Conservation (phyloP, 2,888 invertebrate species). For the Tholera decimalis region DNA sequence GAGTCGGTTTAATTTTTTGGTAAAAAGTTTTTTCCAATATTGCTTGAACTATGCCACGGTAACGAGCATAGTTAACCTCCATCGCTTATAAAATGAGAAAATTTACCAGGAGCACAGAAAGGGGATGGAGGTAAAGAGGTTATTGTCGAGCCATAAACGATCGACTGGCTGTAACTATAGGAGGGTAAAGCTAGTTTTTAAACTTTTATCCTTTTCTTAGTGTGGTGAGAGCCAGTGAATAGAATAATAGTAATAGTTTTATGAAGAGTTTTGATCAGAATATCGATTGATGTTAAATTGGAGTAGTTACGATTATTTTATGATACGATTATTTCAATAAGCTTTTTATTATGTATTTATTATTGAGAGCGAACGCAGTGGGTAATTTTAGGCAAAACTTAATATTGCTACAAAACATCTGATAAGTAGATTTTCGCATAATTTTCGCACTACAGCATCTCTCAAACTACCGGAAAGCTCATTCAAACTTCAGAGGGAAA, state of each 20-base stretch:
- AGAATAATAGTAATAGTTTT: no score
- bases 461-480: no score
- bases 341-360: no score
- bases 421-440: no score
- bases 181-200: slow-evolving; percentile 26
- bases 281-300: neutral
- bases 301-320: no score
- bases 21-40: slow-evolving; percentile 46
- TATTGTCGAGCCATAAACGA: slow-evolving; percentile 29
- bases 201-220: slow-evolving; percentile 8
- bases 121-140: slow-evolving; percentile 25
- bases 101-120: slow-evolving; percentile 21
- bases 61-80: slow-evolving; percentile 31
- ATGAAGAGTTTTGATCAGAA: neutral
- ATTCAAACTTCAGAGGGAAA: no score
- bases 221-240: neutral
- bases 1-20: no score
- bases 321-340: no score
- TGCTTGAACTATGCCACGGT: slow-evolving; percentile 29
- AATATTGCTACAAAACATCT: no score
- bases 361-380: no score
- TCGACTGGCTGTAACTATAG: slow-evolving; percentile 19
- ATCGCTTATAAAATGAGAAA: slow-evolving; percentile 33
- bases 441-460: no score
- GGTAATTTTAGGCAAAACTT: no score